Percentiles rank a stretch among this genome's conserved stretches.
Conservation (phyloP, 1,140 invertebrate species). For the Penaeus japonicus region DNA sequence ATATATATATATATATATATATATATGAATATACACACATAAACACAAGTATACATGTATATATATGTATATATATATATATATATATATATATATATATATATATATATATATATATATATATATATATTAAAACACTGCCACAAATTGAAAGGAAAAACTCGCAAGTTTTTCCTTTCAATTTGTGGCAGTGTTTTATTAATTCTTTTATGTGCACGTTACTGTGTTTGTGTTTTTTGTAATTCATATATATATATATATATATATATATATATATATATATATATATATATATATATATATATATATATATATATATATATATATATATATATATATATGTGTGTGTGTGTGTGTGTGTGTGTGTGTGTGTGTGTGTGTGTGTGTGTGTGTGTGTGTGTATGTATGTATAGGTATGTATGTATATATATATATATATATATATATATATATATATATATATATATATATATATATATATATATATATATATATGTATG, state of each 20-base stretch:
- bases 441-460: not conserved
- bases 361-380: not conserved
- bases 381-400: not conserved
- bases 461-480: slow-evolving; percentile 6
- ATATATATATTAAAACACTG: not conserved
- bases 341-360: not conserved
- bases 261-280: not conserved
- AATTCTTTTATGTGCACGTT: not conserved
- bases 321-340: not conserved
- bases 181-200: not conserved
- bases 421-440: not conserved
- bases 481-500: not conserved
- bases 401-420: not conserved
- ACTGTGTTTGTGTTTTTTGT: no score
- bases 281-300: not conserved
- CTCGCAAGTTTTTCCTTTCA: no score
- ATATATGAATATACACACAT: not conserved
- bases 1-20: not conserved
- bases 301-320: not conserved
- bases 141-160: no score
- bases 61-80: not conserved
- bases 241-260: not conserved
- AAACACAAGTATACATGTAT: not conserved
- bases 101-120: not conserved
- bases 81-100: not conserved